Evolutionary conservation across 2,797 vertebrate genomes (phyloP).

Genomic region (Danio albolineatus): DNA sequence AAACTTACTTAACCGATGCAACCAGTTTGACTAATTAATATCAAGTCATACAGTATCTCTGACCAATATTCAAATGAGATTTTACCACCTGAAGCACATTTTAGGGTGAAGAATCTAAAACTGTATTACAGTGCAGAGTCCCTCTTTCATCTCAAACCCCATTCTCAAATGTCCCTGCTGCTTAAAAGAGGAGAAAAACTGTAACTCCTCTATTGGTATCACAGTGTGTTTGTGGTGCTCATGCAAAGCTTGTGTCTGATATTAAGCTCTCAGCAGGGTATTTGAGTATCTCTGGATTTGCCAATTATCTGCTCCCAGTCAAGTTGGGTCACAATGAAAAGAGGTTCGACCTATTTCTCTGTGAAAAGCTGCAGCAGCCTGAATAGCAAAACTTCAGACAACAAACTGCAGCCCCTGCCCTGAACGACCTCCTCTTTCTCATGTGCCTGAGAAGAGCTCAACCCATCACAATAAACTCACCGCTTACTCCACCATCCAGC

Average conservation of each 20-base stretch:
- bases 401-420: slow-evolving; percentile 55
- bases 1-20: too few relatives aligned
- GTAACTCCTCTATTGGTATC: slow-evolving; percentile 12
- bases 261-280: slow-evolving; percentile 64
- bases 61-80: not conserved
- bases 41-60: not conserved
- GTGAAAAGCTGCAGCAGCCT: slow-evolving; percentile 61
- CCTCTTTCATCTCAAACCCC: not conserved
- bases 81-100: not conserved
- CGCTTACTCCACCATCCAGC: not conserved
- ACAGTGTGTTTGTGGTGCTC: slow-evolving; percentile 56
- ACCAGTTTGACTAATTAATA: too few relatives aligned
- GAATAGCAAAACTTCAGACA: slow-evolving; percentile 61
- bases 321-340: slow-evolving; percentile 69
- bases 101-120: not conserved
- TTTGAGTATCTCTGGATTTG: slow-evolving; percentile 58
- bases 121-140: not conserved
- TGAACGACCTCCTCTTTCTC: slow-evolving; percentile 52
- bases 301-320: slow-evolving; percentile 72
- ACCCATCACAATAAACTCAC: slow-evolving; percentile 27
- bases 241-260: slow-evolving; percentile 60
- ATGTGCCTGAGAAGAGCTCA: slow-evolving; percentile 35
- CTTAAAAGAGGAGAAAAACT: not conserved
- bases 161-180: not conserved
- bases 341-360: slow-evolving; percentile 65